Conservation (phyloP, 2,888 invertebrate genomes). For the Harpalus rufipes region DNA sequence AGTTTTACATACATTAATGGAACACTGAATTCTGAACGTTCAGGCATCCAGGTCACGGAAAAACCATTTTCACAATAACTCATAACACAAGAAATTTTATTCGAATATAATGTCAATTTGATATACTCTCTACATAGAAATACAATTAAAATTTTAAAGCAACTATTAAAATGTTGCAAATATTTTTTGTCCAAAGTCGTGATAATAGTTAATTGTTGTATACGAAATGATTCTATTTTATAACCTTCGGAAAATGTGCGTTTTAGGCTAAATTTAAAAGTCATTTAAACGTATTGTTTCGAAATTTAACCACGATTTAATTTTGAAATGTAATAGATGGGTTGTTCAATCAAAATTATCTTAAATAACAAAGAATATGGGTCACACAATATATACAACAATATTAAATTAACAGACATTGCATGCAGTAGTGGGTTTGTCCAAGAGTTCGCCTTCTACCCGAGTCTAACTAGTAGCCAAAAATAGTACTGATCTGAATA, state of each 20-base stretch:
- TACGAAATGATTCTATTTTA: not conserved
- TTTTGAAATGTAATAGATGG: not conserved
- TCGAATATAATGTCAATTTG: not conserved
- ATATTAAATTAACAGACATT: no score
- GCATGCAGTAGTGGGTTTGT: no score
- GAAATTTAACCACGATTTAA: not conserved
- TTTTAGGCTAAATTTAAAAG: conserved; percentile 3
- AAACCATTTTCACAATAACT: conserved; percentile 17
- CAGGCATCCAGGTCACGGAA: conserved; percentile 44
- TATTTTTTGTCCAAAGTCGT: not conserved
- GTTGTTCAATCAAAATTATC: not conserved
- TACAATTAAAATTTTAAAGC: no score
- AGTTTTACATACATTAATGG: conserved; percentile 49
- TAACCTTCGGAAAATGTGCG: conserved; percentile 1
- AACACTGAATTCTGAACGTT: conserved; percentile 9
- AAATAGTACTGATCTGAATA: no score
- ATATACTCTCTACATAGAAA: not conserved
- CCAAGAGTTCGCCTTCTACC: no score
- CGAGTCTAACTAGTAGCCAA: no score
- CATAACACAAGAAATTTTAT: not conserved
- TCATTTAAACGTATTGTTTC: not conserved
- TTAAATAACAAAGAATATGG: no score
- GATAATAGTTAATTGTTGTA: not conserved
- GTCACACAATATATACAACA: no score
- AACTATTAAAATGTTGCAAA: not conserved